Conservation (phyloP, 2,797 vertebrate genomes). For the Amphiprion clarkii region DNA sequence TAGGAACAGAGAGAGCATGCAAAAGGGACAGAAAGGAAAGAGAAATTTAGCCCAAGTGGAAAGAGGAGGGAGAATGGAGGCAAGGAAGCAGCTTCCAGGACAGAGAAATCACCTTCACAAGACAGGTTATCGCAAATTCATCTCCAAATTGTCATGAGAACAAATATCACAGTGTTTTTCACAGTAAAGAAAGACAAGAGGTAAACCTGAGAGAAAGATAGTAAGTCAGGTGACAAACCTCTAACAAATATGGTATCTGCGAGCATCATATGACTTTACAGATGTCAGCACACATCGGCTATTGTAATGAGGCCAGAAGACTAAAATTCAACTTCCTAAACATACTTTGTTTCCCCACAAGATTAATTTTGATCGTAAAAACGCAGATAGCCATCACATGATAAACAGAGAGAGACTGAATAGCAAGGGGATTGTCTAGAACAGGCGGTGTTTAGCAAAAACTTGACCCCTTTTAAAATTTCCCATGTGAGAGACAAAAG, state of each 20-base stretch:
- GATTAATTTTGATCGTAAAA: neutral
- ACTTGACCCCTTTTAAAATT: neutral
- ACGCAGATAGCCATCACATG: conserved; percentile 10
- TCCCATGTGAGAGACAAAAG: neutral
- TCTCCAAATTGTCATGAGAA: conserved; percentile 2
- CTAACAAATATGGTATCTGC: neutral
- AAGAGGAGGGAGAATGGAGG: conserved; percentile 42
- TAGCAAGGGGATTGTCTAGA: neutral
- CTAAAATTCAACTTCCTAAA: neutral
- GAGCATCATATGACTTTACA: conserved; percentile 18
- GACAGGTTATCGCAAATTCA: neutral
- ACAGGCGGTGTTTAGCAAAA: conserved; percentile 28
- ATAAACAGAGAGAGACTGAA: neutral
- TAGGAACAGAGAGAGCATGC: conserved; percentile 91
- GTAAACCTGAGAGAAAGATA: neutral
- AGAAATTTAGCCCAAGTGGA: conserved; percentile 81
- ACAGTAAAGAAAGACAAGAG: neutral
- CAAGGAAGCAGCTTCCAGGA: conserved; percentile 41
- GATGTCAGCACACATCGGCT: conserved; percentile 1
- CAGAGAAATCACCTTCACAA: conserved; percentile 44
- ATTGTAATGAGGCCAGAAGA: neutral
- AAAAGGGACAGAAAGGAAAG: conserved; percentile 89
- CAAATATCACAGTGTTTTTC: conserved; percentile 25
- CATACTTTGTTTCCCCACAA: neutral
- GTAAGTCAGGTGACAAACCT: neutral